Base-by-base conservation (phyloP, 2,888 invertebrate genomes). In the Polyploca ridens region DNA sequence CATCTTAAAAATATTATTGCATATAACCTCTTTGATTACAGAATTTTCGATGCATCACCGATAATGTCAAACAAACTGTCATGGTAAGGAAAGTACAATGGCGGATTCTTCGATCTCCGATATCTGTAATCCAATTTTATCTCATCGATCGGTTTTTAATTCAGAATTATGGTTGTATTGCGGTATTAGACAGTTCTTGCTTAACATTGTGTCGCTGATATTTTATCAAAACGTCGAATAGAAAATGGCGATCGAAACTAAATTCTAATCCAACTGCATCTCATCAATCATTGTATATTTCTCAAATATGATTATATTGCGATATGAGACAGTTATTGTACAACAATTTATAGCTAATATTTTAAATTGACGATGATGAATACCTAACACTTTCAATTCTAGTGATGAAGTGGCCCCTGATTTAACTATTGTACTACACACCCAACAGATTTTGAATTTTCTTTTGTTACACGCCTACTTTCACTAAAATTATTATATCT, bases 81-180 rank as follows among this genome's bases (percentile, higher is more conserved):
- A 46, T 46, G 46, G 46, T 46, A 46, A 46, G 41, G 13, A 46
- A 44, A 44, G 14, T n/a, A 46, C 46, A 46, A 46, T 46, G 46
- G 46, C 46, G 46, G 46, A 14, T 46, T 46, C 44, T 14, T 14
- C 13, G 14, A 44, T 2, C 3, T 44, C 41, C 13, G 41, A 41
- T n/a, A 46, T n/a, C n/a, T n/a, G 46, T 46, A 46, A 46, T 46
- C 46, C 46, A 46, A 46, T 46, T 46, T 46, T 46, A 46, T 46
- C 14, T n/a, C 46, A n/a, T 14, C 46, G n/a, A 46, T 46, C 46
- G 46, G n/a, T 46, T 10, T 46, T n/a, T 46, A 46, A n/a, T 46
- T 44, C 5, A 44, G 44, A 13, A 44, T 3, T 44, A 5, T 14
- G 44, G 14, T 14, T 44, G 13, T 14, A 14, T 14, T 13, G 5